Evolutionary conservation across 1,140 invertebrate species (phyloP), one percentile per base, ranked within the genome.

Genomic region (Heterodera carotae): DNA sequence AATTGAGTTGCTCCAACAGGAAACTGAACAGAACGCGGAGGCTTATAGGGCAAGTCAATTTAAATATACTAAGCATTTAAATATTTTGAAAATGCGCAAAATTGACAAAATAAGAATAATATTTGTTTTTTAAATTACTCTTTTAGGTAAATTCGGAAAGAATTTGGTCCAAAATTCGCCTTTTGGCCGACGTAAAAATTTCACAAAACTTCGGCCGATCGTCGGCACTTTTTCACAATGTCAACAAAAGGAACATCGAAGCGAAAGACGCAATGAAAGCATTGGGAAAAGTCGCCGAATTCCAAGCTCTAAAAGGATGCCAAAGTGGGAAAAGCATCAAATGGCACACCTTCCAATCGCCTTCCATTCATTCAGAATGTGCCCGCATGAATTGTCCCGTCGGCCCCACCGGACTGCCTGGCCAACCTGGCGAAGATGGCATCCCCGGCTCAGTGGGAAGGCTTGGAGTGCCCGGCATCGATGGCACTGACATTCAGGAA

Each of bases 301-400:
- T 66, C 6, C 62, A 66, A n/a, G 62, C 62, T 18, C 62, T 66
- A 10, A 66, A 66, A 66, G 62, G 62, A 66, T 66, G 62, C 27
- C 62, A 66, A 66, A 66, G 62, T 66, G 29, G 6, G 25, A 1
- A 56, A 22, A 22, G 12, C 1, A 15, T 56, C 12, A 22, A 25
- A 56, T 34, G 15, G 10, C 31, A n/a, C n/a, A n/a, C n/a, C n/a
- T n/a, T n/a, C n/a, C n/a, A n/a, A n/a, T n/a, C n/a, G n/a, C n/a
- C n/a, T n/a, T n/a, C 0, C 48, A 22, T 56, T 22, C 22, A 29
- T 76, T 27, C 33, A 78, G 77, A 78, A 77, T 78, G 77, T 29
- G 34, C 70, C 5, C 73, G 77, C 12, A 27, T 78, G 1, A 68
- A 36, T 8, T 78, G 77, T 36, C 62, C 62, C 2, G 36, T 74